Conservation (phyloP, 1,140 invertebrate genomes). For the Solen grandis region DNA sequence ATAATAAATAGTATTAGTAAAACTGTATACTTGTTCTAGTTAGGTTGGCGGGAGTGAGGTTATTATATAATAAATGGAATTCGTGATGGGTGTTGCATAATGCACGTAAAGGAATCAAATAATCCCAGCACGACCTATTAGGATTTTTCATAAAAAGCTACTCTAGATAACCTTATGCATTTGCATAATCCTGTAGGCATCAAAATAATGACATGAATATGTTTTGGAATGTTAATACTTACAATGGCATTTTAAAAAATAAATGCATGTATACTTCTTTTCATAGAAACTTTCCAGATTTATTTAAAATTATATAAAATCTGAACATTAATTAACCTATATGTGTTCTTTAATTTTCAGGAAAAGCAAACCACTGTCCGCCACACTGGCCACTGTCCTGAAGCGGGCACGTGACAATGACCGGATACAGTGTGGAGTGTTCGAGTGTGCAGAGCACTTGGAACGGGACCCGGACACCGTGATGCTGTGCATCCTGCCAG, state of each 20-base stretch:
- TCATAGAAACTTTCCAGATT: not conserved
- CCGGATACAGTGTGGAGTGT: constrained; percentile 58
- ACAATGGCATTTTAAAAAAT: not conserved
- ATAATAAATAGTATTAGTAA: no score
- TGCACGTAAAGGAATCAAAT: no score
- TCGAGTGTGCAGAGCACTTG: constrained; percentile 61
- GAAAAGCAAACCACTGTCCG: constrained; percentile 8
- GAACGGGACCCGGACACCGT: constrained; percentile 70
- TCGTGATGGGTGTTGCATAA: no score
- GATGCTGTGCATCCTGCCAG: constrained; percentile 76
- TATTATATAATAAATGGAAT: no score
- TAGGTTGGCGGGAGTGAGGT: no score
- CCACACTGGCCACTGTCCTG: constrained; percentile 21
- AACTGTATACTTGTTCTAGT: no score
- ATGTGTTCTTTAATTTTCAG: constrained; percentile 16
- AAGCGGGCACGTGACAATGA: constrained; percentile 38
- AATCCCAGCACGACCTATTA: no score
- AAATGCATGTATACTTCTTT: not conserved
- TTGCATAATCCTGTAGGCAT: no score
- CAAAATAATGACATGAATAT: no score
- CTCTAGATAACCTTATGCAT: no score
- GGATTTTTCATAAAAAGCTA: no score
- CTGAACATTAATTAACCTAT: not conserved
- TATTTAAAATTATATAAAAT: not conserved
- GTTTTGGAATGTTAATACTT: no score